Evolutionary conservation across 2,888 invertebrate genomes (phyloP).

Genomic region (Thalpophila matura): DNA sequence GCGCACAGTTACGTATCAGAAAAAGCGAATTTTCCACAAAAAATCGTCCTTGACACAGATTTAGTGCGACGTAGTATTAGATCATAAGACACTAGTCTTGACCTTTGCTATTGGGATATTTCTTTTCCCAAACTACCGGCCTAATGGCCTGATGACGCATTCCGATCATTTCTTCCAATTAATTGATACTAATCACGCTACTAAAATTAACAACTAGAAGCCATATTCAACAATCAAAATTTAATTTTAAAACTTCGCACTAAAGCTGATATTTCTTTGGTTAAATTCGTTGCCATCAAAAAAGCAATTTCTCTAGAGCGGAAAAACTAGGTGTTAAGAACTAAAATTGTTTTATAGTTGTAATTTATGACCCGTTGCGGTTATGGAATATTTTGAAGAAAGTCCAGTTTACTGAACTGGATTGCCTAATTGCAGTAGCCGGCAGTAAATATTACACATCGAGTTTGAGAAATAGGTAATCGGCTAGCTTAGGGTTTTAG

Average conservation of each 20-base stretch:
- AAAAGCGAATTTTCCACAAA: conserved; percentile 10
- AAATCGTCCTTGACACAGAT: conserved; percentile 50
- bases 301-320: too few relatives aligned
- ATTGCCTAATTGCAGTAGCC: too few relatives aligned
- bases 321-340: conserved; percentile 8
- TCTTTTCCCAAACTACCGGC: conserved; percentile 34
- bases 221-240: not conserved
- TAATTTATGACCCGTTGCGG: not conserved
- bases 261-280: conserved; percentile 11
- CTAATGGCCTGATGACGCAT: conserved; percentile 59
- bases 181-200: conserved; percentile 59
- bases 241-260: not conserved
- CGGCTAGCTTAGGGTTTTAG: too few relatives aligned
- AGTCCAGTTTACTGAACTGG: too few relatives aligned
- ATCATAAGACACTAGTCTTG: conserved; percentile 30
- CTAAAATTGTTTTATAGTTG: not conserved
- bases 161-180: conserved; percentile 53
- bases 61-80: conserved; percentile 18
- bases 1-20: not conserved
- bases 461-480: too few relatives aligned
- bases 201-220: conserved; percentile 18
- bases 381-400: not conserved
- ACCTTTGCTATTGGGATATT: conserved; percentile 48
- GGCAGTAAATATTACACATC: too few relatives aligned
- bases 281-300: too few relatives aligned